Conservation (phyloP, 2,797 vertebrate genomes). For the Jordanella pulchra region DNA sequence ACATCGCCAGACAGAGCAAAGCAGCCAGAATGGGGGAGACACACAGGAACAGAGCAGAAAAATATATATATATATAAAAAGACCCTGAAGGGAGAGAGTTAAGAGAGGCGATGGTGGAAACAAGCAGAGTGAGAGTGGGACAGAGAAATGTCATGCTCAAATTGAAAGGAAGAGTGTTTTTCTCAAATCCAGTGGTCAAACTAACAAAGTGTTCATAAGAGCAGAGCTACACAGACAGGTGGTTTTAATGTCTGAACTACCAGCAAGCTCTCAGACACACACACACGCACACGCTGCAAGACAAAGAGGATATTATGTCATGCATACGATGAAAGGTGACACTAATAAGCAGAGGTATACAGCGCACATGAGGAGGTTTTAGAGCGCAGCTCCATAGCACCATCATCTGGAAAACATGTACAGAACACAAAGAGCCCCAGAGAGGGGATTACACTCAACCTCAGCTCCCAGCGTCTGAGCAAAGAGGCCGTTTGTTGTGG, state of each 20-base stretch:
- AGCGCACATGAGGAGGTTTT: slow-evolving; percentile 10
- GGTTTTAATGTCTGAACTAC: slow-evolving; percentile 62
- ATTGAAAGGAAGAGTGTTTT: slow-evolving; percentile 69
- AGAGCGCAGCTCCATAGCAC: slow-evolving; percentile 80
- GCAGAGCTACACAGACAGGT: slow-evolving; percentile 44
- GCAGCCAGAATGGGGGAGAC: slow-evolving; percentile 34
- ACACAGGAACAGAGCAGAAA: slow-evolving; percentile 33
- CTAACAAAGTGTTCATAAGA: slow-evolving; percentile 71
- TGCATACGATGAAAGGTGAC: slow-evolving; percentile 46
- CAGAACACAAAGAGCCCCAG: slow-evolving; percentile 21
- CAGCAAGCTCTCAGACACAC: slow-evolving; percentile 32
- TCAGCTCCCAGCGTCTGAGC: background rate
- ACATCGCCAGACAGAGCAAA: slow-evolving; percentile 86
- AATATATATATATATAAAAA: slow-evolving; percentile 22
- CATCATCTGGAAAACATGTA: slow-evolving; percentile 78
- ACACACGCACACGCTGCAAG: slow-evolving; percentile 1
- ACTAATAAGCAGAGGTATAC: slow-evolving; percentile 49
- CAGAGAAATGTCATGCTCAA: slow-evolving; percentile 51
- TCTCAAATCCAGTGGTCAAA: slow-evolving; percentile 71
- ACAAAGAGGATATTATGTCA: slow-evolving; percentile 9
- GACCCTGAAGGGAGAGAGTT: slow-evolving; percentile 51
- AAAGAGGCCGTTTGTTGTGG: slow-evolving; percentile 1
- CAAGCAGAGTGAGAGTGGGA: slow-evolving; percentile 41
- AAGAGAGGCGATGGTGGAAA: slow-evolving; percentile 34
- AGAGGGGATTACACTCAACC: slow-evolving; percentile 2